phyloP scores from a whole-genome alignment of 2,113 vertebrate genomes.

The Podilymbus podiceps region DNA sequence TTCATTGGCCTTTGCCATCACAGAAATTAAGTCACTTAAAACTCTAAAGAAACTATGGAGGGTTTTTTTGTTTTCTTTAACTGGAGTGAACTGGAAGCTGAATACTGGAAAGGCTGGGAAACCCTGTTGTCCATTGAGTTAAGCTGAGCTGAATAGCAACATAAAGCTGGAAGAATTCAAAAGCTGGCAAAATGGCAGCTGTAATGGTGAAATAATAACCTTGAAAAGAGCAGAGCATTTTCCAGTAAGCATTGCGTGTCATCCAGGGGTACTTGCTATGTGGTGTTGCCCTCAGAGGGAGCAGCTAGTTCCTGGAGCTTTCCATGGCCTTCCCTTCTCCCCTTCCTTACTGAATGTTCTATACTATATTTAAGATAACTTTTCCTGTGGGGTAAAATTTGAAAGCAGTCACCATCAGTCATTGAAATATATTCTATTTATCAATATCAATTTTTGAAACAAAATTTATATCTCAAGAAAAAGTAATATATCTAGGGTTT shows the following conservation, averaged over 20 bases:
- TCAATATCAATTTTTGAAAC: background rate
- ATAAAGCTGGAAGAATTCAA: background rate
- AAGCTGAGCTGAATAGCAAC: background rate
- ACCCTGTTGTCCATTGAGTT: background rate
- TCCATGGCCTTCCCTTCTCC: background rate
- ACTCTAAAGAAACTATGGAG: background rate
- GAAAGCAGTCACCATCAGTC: background rate
- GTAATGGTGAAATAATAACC: background rate
- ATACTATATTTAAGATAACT: background rate
- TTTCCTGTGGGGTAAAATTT: background rate
- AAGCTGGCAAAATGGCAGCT: background rate
- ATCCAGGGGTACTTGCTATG: background rate
- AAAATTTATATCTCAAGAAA: background rate
- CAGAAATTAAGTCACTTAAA: background rate
- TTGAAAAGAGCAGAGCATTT: background rate
- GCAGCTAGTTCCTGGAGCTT: background rate
- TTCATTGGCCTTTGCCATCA: background rate
- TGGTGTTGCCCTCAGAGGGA: background rate
- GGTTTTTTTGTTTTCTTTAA: background rate
- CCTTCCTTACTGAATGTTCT: background rate
- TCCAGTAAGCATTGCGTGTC: accelerated
- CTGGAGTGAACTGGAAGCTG: background rate
- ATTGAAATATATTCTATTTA: slow-evolving; percentile 13
- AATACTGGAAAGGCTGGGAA: background rate
- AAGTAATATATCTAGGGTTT: background rate